These are phyloP conservation scores for Amphiprion clarkii DNA, from an alignment of 2,797 vertebrate species.

Conservation along the genomic window DNA sequence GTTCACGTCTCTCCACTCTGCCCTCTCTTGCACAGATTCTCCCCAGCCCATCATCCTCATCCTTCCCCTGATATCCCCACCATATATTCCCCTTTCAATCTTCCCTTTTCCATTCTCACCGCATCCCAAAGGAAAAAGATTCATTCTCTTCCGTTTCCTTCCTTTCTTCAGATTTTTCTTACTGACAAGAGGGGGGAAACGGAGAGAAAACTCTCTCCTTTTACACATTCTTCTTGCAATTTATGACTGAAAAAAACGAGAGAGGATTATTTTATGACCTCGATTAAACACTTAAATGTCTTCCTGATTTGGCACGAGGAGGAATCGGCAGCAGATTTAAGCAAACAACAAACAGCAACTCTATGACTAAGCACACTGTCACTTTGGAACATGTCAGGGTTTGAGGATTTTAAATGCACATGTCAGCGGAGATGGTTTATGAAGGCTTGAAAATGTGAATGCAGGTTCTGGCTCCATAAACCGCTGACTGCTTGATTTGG, in stretches of 20 bases:
- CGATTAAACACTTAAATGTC: not conserved
- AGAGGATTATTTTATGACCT: not conserved
- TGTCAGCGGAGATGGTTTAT: constrained; percentile 35
- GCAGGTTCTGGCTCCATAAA: constrained; percentile 20
- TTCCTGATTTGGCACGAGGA: constrained; percentile 2
- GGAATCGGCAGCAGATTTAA: constrained; percentile 17
- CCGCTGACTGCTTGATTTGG: constrained; percentile 46
- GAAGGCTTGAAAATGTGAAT: constrained; percentile 29
- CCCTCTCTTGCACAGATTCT: constrained; percentile 4
- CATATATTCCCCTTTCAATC: constrained; percentile 48
- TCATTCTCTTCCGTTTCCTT: not conserved
- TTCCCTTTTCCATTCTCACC: not conserved
- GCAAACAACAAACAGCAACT: not conserved
- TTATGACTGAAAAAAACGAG: constrained; percentile 6
- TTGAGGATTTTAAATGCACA: constrained; percentile 44
- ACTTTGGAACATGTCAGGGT: constrained; percentile 9
- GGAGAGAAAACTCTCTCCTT: not conserved
- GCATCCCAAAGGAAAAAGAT: constrained; percentile 21
- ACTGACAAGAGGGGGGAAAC: no score
- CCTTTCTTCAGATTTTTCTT: constrained; percentile 3
- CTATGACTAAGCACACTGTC: constrained; percentile 8
- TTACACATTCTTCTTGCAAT: not conserved
- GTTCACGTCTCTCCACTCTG: constrained; percentile 20
- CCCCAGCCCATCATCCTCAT: constrained; percentile 18
- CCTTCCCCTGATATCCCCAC: constrained; percentile 23